Base-by-base conservation (phyloP, 2,113 vertebrate genomes). In the Lonchura striata region DNA sequence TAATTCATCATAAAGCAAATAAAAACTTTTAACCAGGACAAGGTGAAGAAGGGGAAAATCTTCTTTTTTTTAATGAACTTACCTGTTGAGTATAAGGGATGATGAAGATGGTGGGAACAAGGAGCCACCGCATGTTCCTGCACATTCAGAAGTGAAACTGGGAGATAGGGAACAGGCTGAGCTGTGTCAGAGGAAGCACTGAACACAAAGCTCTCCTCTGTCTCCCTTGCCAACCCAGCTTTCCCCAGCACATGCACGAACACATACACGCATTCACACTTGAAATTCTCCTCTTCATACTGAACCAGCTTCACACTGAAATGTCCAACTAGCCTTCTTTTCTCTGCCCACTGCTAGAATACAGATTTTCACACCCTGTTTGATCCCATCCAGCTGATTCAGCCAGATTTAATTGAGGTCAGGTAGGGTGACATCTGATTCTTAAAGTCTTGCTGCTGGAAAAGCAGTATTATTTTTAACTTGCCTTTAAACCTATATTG, bases 181-280 rank as follows among this genome's bases (percentile, higher is more conserved):
- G 97, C 96, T 97, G 92, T 94, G 90, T 91, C 95, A 88, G 94
- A 94, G 95, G 88, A 78, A 95, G 82, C 96, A 85, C 84, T 87
- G 91, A 61, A 83, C 98, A 99, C 99, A 99, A 99, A 99, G 99
- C 97, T 90, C 95, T 95, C 98, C 98, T 99, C 98, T 99, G 99
- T 99, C 97, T 98, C 94, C 97, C 96, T 95, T 97, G 96, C 97
- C 97, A 98, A 97, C 97, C 98, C 98, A 97, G 92, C 98, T 98
- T 98, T 98, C 96, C 97, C 92, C 78, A 53, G 95, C 95, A 96
- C 88, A 96, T 87, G 95, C 96, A 97, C 69, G n/a, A 97, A 97
- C 96, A 97, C 96, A 97, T 96, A 97, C 93, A 77, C 65, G 21
- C 95, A 98, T 98, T 98, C 97, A 97, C 92, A 97, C 94, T 97